Percentiles rank a stretch among this genome's conserved stretches.
Conservation (phyloP, 2,113 vertebrate genomes). For the Aptenodytes patagonicus region DNA sequence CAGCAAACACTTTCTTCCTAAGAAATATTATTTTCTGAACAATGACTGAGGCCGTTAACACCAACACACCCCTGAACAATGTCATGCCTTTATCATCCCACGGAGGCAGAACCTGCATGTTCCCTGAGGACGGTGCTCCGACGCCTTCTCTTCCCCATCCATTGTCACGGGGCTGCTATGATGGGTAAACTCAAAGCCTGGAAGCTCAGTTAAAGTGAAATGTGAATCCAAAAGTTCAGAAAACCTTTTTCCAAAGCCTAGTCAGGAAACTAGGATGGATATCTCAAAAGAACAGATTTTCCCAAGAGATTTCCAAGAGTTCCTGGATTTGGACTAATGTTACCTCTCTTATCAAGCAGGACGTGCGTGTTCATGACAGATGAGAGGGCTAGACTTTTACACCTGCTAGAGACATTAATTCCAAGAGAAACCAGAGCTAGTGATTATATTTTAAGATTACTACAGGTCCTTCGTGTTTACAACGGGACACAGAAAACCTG, state of each 20-base stretch:
- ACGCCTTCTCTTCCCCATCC: neutral
- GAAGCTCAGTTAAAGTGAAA: neutral
- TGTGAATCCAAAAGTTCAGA: neutral
- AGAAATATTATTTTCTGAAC: neutral
- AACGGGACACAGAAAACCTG: neutral
- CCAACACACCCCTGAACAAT: neutral
- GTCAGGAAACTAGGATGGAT: constrained; percentile 19
- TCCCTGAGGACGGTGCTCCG: neutral
- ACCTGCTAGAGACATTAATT: constrained; percentile 23
- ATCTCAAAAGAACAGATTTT: constrained; percentile 37
- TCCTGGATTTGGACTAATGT: constrained; percentile 8
- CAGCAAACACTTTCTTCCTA: neutral
- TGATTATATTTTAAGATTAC: neutral
- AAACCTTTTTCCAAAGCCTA: neutral
- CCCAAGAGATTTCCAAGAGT: constrained; percentile 39
- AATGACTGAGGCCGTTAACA: neutral
- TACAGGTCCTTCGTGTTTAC: neutral
- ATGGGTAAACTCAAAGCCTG: neutral
- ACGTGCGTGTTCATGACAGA: neutral
- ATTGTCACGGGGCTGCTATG: neutral
- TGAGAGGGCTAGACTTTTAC: neutral
- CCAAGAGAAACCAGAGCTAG: neutral
- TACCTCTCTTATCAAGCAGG: constrained; percentile 34
- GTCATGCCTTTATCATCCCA: neutral
- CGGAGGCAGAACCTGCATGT: neutral